These are phyloP conservation scores for Alauda arvensis DNA, from an alignment of 2,797 vertebrate genomes.

Conservation along the genomic window DNA sequence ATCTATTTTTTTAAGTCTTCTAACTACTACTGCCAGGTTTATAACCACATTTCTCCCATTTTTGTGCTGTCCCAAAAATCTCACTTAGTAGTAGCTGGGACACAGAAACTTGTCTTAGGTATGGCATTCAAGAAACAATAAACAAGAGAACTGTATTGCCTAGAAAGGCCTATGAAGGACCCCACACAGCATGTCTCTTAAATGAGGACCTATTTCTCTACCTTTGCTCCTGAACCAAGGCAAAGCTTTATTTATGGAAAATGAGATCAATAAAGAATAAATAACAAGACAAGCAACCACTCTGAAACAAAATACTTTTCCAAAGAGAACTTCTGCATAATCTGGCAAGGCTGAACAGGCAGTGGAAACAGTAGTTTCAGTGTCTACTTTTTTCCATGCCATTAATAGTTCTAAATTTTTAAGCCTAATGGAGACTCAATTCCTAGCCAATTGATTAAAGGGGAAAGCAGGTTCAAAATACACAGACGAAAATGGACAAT, in stretches of 20 bases:
- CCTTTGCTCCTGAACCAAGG: background rate
- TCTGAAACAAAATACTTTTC: background rate
- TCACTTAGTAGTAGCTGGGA: background rate
- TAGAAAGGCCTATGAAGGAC: background rate
- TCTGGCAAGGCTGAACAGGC: background rate
- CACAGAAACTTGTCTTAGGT: background rate
- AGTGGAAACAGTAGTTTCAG: background rate
- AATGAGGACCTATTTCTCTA: background rate
- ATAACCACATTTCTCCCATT: background rate
- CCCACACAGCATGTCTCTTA: background rate
- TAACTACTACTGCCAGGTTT: background rate
- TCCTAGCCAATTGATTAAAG: background rate
- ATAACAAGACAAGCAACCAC: background rate
- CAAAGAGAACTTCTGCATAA: background rate
- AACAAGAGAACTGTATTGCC: background rate
- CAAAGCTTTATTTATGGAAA: background rate
- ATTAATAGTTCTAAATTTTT: background rate
- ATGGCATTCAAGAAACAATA: background rate
- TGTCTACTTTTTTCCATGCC: background rate
- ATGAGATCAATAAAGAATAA: background rate
- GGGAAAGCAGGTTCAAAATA: background rate
- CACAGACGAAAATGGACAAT: background rate
- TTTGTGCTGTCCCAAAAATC: background rate
- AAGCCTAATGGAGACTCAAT: background rate
- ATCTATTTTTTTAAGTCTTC: background rate